phyloP scores from a whole-genome alignment of 1,140 invertebrate species.

The Cherax destructor region DNA sequence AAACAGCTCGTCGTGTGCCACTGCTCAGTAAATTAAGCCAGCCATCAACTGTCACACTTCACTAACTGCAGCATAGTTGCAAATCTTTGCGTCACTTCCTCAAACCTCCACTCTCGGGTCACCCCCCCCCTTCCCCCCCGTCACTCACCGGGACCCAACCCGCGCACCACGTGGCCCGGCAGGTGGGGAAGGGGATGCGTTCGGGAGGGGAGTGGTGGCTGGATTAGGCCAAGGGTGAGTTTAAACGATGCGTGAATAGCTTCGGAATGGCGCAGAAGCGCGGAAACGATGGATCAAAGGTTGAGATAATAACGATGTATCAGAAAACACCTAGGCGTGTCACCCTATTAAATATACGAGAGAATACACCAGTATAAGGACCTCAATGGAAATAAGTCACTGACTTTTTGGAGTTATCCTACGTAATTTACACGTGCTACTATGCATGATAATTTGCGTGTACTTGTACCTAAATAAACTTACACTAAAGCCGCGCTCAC shows the following conservation, averaged over 20 bases:
- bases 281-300: neutral
- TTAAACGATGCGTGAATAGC: conserved; percentile 5
- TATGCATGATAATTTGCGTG: too few species aligned
- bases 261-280: neutral
- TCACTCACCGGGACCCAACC: neutral
- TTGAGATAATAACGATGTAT: neutral
- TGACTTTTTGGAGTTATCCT: too few species aligned
- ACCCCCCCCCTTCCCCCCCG: neutral
- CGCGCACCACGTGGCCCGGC: neutral
- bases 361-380: too few species aligned
- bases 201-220: neutral
- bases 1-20: neutral
- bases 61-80: neutral
- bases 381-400: too few species aligned
- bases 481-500: too few species aligned
- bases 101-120: too few species aligned
- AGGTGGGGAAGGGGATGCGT: neutral
- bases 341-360: neutral
- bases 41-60: too few species aligned
- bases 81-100: neutral
- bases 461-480: too few species aligned
- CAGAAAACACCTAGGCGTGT: neutral
- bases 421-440: too few species aligned
- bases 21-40: too few species aligned
- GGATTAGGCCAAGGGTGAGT: neutral